Percentiles rank a stretch among this genome's conserved stretches.
Evolutionary conservation across 1,140 invertebrate species (phyloP).

Genomic region (Listronotus oregonensis): DNA sequence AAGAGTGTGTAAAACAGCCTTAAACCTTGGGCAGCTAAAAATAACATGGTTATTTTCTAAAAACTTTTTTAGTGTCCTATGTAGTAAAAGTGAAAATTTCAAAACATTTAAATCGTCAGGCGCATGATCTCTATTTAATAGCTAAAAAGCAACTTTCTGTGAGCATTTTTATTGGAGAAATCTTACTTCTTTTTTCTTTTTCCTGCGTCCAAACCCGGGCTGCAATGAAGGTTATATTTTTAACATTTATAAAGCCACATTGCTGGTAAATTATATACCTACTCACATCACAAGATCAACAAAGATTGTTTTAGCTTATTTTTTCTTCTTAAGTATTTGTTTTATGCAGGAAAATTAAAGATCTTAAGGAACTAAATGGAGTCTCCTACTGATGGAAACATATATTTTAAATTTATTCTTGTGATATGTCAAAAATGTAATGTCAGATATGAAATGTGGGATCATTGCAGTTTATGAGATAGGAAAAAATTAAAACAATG

Average conservation of each 20-base stretch:
- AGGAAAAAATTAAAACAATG: conserved; percentile 16
- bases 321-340: too few relatives aligned
- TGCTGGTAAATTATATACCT: conserved; percentile 19
- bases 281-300: conserved; percentile 5
- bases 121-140: conserved; percentile 44
- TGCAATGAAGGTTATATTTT: conserved; percentile 67
- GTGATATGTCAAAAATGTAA: conserved; percentile 11
- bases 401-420: conserved; percentile 6
- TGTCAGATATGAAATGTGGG: conserved; percentile 13
- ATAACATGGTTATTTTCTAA: too few relatives aligned
- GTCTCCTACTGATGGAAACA: background rate
- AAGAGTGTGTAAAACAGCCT: too few relatives aligned
- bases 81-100: background rate
- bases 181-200: conserved; percentile 96
- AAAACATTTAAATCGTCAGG: conserved; percentile 49
- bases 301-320: background rate
- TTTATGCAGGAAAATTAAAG: too few relatives aligned
- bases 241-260: conserved; percentile 50
- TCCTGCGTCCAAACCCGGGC: conserved; percentile 89
- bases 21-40: too few relatives aligned
- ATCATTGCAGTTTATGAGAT: background rate
- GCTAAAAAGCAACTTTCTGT: conserved; percentile 53
- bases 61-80: conserved; percentile 4
- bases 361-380: too few relatives aligned
- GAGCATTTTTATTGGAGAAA: conserved; percentile 52